Evolutionary conservation across 2,888 invertebrate species (phyloP), one percentile per base, ranked within the genome.

Genomic region (Muscina levida): DNA sequence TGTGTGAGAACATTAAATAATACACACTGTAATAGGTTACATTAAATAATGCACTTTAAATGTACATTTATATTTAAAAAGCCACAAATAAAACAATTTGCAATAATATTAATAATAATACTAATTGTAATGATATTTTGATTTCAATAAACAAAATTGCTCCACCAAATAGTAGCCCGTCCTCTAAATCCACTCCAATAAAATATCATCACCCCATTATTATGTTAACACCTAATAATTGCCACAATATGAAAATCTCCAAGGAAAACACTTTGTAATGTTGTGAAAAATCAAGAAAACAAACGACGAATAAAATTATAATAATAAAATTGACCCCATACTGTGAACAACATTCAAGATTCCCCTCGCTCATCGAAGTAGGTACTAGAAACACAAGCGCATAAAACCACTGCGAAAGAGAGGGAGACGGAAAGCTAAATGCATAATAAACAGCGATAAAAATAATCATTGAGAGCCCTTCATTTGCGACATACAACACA

Each of bases 321-420:
- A 37, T 51, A 13, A 26, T 22, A 39, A 46, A 48, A 66, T 22
- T 37, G 59, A 73, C 74, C 78, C 66, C 78, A 74, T 79, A 73
- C 78, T 74, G 71, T 53, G 77, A n/a, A 62, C 37, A 48, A 59
- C 13, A 15, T 26, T 51, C 13, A 51, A 22, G 13, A 19, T 13
- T 13, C 11, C 53, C 53, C 13, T 11, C 53, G 17, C 13, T 24
- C n/a, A n/a, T n/a, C n/a, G n/a, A n/a, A n/a, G n/a, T n/a, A 8
- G 31, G 31, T 31, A 8, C 31, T 31, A 3, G 31, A 31, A 3
- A 31, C 3, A 31, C 31, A 3, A 31, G n/a, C 8, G 22, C 0
- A 46, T 13, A 51, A 71, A 24, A 17, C n/a, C 46, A 44, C 37
- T 5, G 26, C 6, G 19, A 62, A 13, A 73, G 11, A 42, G 6